A percentile compares a stretch with the other conserved stretches of the same genome.
Conservation (phyloP, 2,113 vertebrate genomes). For the Illadopsis cleaveri region DNA sequence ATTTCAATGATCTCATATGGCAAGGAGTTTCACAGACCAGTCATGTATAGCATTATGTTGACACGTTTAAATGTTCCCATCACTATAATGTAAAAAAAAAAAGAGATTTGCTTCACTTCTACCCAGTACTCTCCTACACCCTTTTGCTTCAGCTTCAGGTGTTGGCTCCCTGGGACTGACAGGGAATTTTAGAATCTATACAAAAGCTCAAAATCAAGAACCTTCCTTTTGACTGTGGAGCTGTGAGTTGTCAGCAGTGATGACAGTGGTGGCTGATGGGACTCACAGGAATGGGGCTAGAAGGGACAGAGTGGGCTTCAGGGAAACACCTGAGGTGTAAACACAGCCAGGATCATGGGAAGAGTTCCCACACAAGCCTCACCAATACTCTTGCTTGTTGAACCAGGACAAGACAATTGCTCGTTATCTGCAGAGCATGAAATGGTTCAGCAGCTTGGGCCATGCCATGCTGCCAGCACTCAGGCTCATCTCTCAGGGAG, state of each 20-base stretch:
- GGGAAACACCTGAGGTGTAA: background rate
- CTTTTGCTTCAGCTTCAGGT: background rate
- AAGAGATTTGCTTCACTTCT: background rate
- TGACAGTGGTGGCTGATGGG: background rate
- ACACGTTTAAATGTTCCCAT: background rate
- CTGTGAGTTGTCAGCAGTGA: background rate
- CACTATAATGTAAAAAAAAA: background rate
- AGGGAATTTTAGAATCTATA: background rate
- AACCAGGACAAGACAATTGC: background rate
- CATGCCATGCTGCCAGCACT: accelerated
- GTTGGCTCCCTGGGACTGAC: background rate
- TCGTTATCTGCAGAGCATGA: background rate
- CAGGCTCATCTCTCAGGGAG: background rate
- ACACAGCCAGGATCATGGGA: background rate
- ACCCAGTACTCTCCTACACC: background rate
- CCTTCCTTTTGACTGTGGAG: background rate
- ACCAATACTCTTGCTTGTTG: background rate
- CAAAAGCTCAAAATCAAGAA: background rate
- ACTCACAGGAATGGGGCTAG: background rate
- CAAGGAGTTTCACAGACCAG: background rate
- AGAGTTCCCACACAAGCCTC: background rate
- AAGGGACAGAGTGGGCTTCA: background rate
- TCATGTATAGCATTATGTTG: background rate
- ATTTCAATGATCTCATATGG: background rate
- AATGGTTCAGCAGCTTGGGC: background rate